phyloP scores from a whole-genome alignment of 2,888 invertebrate genomes.

The Cantharis rufa region DNA sequence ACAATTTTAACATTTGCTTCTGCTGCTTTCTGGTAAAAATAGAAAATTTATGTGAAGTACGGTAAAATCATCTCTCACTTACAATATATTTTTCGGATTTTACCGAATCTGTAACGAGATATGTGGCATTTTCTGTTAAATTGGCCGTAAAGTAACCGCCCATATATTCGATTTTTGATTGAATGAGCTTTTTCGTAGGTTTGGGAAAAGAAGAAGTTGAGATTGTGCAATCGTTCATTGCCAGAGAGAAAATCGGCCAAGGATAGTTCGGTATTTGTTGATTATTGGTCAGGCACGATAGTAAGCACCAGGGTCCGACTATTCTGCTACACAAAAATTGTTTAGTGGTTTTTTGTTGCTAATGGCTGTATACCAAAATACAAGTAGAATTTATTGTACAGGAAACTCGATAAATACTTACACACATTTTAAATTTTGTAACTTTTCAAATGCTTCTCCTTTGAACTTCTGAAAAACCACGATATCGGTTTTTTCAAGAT shows the following conservation, averaged over 20 bases:
- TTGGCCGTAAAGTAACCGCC: slow-evolving; percentile 71
- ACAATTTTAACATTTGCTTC: slow-evolving; percentile 73
- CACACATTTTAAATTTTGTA: slow-evolving; percentile 69
- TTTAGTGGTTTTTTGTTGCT: too few species aligned
- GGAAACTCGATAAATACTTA: slow-evolving; percentile 62
- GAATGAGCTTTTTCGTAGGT: slow-evolving; percentile 61
- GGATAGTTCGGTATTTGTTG: slow-evolving; percentile 74
- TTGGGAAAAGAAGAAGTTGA: slow-evolving; percentile 62
- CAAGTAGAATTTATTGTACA: too few species aligned
- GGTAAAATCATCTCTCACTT: slow-evolving; percentile 43
- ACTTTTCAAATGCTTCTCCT: slow-evolving; percentile 70
- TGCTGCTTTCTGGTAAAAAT: slow-evolving; percentile 64
- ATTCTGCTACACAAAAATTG: slow-evolving; percentile 62
- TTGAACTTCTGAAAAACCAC: slow-evolving; percentile 80
- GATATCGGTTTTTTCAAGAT: slow-evolving; percentile 70
- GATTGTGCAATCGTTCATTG: slow-evolving; percentile 75
- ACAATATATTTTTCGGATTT: slow-evolving; percentile 79
- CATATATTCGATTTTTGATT: slow-evolving; percentile 72
- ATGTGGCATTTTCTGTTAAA: slow-evolving; percentile 72
- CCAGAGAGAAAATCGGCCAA: slow-evolving; percentile 78
- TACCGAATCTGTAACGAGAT: slow-evolving; percentile 79
- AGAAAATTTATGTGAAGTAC: not conserved
- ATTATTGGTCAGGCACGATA: slow-evolving; percentile 72
- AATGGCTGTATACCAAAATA: too few species aligned
- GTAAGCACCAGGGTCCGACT: slow-evolving; percentile 80